Evolutionary conservation across 1,140 invertebrate genomes (phyloP), one percentile per base, ranked within the genome.

Genomic region (Lineus longissimus): DNA sequence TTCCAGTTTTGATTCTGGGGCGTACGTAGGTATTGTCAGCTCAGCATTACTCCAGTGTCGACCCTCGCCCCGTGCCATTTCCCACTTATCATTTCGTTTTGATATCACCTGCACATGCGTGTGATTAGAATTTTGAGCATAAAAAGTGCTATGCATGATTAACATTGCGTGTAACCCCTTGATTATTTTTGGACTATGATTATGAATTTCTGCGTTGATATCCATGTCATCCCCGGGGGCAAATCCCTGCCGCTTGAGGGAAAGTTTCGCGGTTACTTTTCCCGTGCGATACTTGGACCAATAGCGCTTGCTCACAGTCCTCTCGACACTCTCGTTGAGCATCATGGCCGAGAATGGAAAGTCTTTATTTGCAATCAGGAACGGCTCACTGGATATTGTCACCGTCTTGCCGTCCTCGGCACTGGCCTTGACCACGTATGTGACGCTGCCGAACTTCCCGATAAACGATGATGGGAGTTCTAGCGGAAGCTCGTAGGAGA

Each of bases 381-480:
- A 80, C 0, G 79, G 78, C 62, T 81, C 79, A 55, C 73, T 78
- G 0, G 74, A 70, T 29, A 76, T 73, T 2, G 59, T 58, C 4
- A 63, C 61, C 19, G 61, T 61, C 30, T 54, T 47, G 40, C 71
- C 71, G 19, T 76, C 76, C n/a, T 73, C 75, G 15, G 78, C 63
- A 0, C 65, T 68, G 11, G 73, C 78, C 67, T 79, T 80, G 17
- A 81, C 63, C 25, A 80, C 74, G 63, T 81, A 81, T 9, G 80
- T 80, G 13, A 81, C 73, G 70, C 77, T 81, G 33, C 80, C 80
- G 62, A 69, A 78, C 62, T 80, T 81, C 47, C 80, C 80, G 63
- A 81, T 81, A 64, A 75, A 81, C 1, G 80, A 81, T 9, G 77
- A 79, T 0, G 80, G 80, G 0, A 81, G 67, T 59, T 75, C 77